Evolutionary conservation across 2,888 invertebrate species (phyloP).

Genomic region (Drosophila ustulata): DNA sequence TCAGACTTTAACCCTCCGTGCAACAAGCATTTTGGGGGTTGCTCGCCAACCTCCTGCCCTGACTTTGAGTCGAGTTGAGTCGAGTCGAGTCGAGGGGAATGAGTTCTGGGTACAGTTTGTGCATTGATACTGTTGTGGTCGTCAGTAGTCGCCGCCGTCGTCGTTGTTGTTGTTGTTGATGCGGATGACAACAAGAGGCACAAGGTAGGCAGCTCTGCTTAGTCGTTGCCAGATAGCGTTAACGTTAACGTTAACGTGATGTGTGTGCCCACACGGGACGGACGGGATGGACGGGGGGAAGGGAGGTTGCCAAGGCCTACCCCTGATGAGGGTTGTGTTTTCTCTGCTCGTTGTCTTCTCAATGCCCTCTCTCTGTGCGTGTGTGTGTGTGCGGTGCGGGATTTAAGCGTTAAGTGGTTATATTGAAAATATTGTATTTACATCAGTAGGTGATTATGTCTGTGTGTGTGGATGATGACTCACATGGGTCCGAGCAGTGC

Average conservation of each 20-base stretch:
- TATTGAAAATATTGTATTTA: slow-evolving; percentile 82
- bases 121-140: slow-evolving; percentile 83
- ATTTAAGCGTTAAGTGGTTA: slow-evolving; percentile 82
- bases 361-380: slow-evolving; percentile 9
- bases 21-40: slow-evolving; percentile 69
- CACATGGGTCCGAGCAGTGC: slow-evolving; percentile 49
- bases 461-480: slow-evolving; percentile 61
- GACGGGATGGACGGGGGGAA: not conserved
- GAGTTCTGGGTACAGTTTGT: slow-evolving; percentile 79
- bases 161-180: slow-evolving; percentile 61
- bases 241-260: slow-evolving; percentile 22
- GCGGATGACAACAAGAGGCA: slow-evolving; percentile 60
- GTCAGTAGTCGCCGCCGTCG: slow-evolving; percentile 62
- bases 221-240: slow-evolving; percentile 7
- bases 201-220: slow-evolving; percentile 39
- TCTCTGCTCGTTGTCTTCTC: slow-evolving; percentile 19
- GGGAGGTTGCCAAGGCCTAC: slow-evolving; percentile 52
- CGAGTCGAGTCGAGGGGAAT: slow-evolving; percentile 2
- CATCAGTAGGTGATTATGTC: slow-evolving; percentile 78
- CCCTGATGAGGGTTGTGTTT: slow-evolving; percentile 63
- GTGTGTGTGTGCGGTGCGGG: slow-evolving; percentile 55
- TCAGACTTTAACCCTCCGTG: slow-evolving; percentile 72
- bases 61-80: not conserved
- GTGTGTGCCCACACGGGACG: slow-evolving; percentile 4
- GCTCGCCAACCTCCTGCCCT: slow-evolving; percentile 53